Base-by-base conservation (phyloP, 2,888 invertebrate genomes). In the Tinea semifulvella region DNA sequence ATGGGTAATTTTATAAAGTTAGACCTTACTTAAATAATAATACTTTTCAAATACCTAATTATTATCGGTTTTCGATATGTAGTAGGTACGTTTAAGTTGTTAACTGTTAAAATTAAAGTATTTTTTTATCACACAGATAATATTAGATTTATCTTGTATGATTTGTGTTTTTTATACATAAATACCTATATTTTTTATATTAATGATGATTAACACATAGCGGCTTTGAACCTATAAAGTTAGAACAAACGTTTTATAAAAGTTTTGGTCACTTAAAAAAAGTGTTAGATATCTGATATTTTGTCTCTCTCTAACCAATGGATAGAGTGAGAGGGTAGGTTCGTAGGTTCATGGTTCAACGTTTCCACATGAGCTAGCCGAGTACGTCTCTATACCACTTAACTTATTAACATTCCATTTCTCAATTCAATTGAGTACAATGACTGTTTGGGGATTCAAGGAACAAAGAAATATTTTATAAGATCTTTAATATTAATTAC, bases 351-450 rank as follows among this genome's bases (percentile, higher is more conserved):
- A 40, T 22, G 40, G 40, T 20, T 22, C 40, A 40, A 40, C 22
- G 22, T 40, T 40, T 40, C 22, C 38, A 17, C 38, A 22, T 40
- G 40, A 22, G 22, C 22, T 40, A 40, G 40, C 22, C 40, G 40
- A 22, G 10, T 22, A 22, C 40, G 19, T 22, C 20, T 11, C 36
- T 22, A 22, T 22, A 22, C 40, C 40, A 40, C 40, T 40, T 40
- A 22, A 40, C 40, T 40, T 40, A 40, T 40, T 40, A 40, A 40
- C 40, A 40, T 40, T 40, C 40, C 40, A 14, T 17, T 40, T 40
- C 40, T 40, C 40, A 40, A 40, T 40, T 22, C 40, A 40, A 40
- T 40, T 40, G 40, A 40, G 14, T 22, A 40, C 40, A 40, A 40
- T 40, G 11, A 18, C 16, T 40, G 40, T 40, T 22, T 20, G 40